Percentiles rank a stretch among this genome's conserved stretches.
Evolutionary conservation across 2,888 invertebrate genomes (phyloP).

Genomic region (Lasioglossum oenotherae): DNA sequence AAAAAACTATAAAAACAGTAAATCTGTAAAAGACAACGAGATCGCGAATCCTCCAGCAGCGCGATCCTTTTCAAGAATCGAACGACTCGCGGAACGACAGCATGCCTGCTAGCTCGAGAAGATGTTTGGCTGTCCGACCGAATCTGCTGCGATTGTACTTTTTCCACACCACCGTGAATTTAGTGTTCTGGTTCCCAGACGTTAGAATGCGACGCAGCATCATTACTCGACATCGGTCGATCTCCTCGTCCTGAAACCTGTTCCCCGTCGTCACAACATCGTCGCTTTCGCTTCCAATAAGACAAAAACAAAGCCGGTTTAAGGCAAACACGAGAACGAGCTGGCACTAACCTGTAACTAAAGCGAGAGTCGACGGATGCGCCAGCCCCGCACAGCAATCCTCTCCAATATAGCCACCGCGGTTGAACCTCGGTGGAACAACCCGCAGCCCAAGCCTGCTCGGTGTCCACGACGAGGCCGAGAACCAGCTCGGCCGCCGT

Average conservation of each 20-base stretch:
- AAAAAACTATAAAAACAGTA: not conserved
- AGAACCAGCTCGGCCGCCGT: conserved; percentile 67
- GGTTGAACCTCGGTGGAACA: not conserved
- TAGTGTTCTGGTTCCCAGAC: conserved; percentile 41
- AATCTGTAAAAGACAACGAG: not conserved
- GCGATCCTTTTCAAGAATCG: conserved; percentile 15
- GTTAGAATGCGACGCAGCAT: conserved; percentile 58
- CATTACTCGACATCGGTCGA: conserved; percentile 46
- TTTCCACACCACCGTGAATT: conserved; percentile 67
- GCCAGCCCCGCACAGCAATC: not conserved
- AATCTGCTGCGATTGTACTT: conserved; percentile 72
- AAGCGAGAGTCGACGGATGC: too few species aligned
- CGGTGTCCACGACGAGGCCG: conserved; percentile 53
- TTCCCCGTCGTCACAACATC: not conserved
- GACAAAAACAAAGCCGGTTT: too few species aligned
- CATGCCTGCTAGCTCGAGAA: conserved; percentile 50
- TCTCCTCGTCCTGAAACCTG: conserved; percentile 63
- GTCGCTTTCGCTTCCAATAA: not conserved
- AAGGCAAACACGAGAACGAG: not conserved
- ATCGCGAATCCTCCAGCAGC: not conserved
- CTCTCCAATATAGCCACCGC: conserved; percentile 63
- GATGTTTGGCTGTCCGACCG: conserved; percentile 62
- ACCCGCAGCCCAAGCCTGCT: not conserved
- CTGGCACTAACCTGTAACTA: not conserved
- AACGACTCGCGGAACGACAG: not conserved